Conservation (phyloP, 2,797 vertebrate genomes). For the Zenarchopterus dispar region DNA sequence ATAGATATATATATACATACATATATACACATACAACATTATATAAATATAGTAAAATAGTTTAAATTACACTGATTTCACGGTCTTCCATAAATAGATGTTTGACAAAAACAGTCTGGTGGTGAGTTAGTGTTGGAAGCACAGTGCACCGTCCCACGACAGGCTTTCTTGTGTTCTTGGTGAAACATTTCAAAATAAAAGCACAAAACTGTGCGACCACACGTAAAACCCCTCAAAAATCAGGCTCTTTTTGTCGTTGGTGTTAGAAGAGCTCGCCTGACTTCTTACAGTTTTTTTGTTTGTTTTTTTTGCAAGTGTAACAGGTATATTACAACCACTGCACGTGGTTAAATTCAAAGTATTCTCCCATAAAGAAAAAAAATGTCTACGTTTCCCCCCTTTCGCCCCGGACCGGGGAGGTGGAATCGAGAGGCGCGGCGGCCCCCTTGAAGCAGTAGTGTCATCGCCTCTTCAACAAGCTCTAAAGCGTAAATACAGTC, state of each 20-base stretch:
- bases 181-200: conserved; percentile 32
- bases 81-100: conserved; percentile 94
- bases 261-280: conserved; percentile 28
- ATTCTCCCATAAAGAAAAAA: conserved; percentile 73
- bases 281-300: conserved; percentile 16
- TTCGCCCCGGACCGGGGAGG: conserved; percentile 2
- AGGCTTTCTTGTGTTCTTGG: conserved; percentile 36
- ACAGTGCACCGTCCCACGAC: conserved; percentile 65
- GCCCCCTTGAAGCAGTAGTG: conserved; percentile 66
- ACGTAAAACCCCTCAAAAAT: conserved; percentile 38
- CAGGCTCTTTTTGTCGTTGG: conserved; percentile 18
- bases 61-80: conserved; percentile 92
- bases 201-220: conserved; percentile 34
- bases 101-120: conserved; percentile 86
- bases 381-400: conserved; percentile 11
- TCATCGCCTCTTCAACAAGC: conserved; percentile 67
- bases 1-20: conserved; percentile 83
- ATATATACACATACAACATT: conserved; percentile 77
- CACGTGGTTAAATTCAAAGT: conserved; percentile 74
- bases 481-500: conserved; percentile 66
- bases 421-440: conserved; percentile 29
- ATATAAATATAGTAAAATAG: conserved; percentile 99
- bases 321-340: conserved; percentile 73
- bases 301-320: conserved; percentile 59
- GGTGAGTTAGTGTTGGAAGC: conserved; percentile 86